Conservation (phyloP, 2,113 vertebrate genomes). For the Oenanthe melanoleuca region DNA sequence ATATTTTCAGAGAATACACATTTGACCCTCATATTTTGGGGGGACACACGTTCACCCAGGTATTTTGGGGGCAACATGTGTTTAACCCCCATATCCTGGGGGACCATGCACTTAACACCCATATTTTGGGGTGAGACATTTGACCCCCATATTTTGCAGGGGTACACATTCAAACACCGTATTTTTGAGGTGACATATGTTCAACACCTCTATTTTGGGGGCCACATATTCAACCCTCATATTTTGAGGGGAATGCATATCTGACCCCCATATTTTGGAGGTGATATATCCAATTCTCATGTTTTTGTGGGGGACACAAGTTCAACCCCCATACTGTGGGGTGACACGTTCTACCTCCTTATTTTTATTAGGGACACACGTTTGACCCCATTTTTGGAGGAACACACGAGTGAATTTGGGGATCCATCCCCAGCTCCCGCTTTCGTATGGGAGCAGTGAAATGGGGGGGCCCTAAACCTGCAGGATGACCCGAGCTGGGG, state of each 20-base stretch:
- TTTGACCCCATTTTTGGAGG: not conserved
- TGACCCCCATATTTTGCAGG: not conserved
- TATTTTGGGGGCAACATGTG: too few species aligned
- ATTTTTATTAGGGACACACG: not conserved
- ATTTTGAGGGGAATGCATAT: not conserved
- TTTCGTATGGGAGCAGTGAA: not conserved
- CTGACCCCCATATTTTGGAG: not conserved
- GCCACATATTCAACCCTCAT: not conserved
- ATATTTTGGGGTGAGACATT: not conserved
- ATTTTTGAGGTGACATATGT: not conserved
- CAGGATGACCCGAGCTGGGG: too few species aligned
- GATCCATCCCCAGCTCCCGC: not conserved
- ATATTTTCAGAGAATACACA: not conserved
- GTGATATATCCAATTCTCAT: not conserved
- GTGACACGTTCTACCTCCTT: fast-evolving
- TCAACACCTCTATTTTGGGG: not conserved
- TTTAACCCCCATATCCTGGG: not conserved
- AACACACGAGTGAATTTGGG: fast-evolving
- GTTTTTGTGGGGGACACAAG: not conserved
- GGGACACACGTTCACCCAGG: too few species aligned
- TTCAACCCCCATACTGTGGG: not conserved
- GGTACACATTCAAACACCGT: not conserved
- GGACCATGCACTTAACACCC: not conserved
- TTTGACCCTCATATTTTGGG: not conserved
- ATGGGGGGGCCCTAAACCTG: not conserved